Evolutionary conservation across 2,113 vertebrate species (phyloP), one percentile per base, ranked within the genome.

Genomic region (Heloderma charlesbogerti): DNA sequence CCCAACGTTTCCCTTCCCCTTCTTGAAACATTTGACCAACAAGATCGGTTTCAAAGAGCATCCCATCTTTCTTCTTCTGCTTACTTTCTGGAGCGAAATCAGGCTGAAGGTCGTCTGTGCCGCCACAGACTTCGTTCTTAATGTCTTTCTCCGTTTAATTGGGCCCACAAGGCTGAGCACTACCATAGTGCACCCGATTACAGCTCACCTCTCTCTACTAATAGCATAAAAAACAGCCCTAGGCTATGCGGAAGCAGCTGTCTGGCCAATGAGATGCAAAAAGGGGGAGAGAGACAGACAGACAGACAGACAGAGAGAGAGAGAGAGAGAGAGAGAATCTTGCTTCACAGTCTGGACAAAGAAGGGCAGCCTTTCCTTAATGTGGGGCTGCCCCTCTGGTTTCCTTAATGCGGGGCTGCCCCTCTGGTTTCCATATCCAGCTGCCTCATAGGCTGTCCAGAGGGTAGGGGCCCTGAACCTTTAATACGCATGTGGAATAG

Each of bases 201-300:
- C 10, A 31, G 22, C 3, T 37, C 22, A 57, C 67, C 43, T 0
- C 4, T 2, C 1, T 48, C 31, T 29, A 3, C 54, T 60, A 2
- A 60, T 79, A 10, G 67, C 51, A 45, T 54, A 0, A n/a, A 0
- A n/a, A 60, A 8, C 5, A 60, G 2, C n/a, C 8, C 1, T 7
- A 77, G 8, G 54, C 0, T 48, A 54, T 0, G 22, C 91, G 45
- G 57, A 66, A 3, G 57, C 0, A 0, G 9, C 57, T 0, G 1
- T 0, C 12, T 1, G 54, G 31, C 29, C 37, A 67, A 88, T 91
- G 34, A 83, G 29, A 13, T 81, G 83, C 31, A 0, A 0, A 1
- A 0, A 0, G 71, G n/a, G 15, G 12, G 12, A 25, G 1, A 13
- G 12, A 60, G 57, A 60, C 12, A 13, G 57, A 60, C 15, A 7